Base-by-base conservation (phyloP, 2,797 vertebrate genomes). In the Alca torda region DNA sequence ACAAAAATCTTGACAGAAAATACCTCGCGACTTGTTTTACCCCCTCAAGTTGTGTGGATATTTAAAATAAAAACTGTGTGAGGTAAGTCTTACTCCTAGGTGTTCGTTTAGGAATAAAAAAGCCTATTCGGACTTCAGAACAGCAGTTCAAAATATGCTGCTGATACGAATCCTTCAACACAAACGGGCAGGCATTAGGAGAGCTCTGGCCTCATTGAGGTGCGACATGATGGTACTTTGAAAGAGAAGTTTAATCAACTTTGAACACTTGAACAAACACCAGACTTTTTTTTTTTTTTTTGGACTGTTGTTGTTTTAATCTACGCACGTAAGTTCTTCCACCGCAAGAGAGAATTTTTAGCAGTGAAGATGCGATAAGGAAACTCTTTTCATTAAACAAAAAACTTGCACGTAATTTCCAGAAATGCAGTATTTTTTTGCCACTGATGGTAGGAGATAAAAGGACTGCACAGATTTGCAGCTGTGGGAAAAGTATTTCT, bases 11-110 rank as follows among this genome's bases (percentile, higher is more conserved):
- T 70, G 31, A 13, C 24, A 70, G 75, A 48, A 60, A 67, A 33
- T 50, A n/a, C 10, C 8, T 28, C 0, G 0, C 48, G 56, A 10
- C 18, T 60, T 28, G 1, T 25, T 60, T 81, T 82, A 10, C 31
- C 23, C 30, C 50, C 26, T 76, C 5, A 72, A 37, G 26, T 3
- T 9, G 4, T 17, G 6, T 9, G 17, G 39, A 5, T 54, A 9
- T 75, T 48, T 28, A 19, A 80, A 89, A 14, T 3, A 72, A 89
- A 53, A 64, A 2, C 6, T 25, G 9, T 37, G 28, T 51, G 48
- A 67, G 57, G 19, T 21, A 48, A 67, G 1, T 57, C 30, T 46
- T 26, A 4, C 17, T 56, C 5, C 21, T 46, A 60, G 31, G 2
- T 26, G 35, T 31, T 37, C 18, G 25, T 60, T 48, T 45, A 45